phyloP scores from a whole-genome alignment of 2,113 vertebrate genomes.

The Nothocercus julius region DNA sequence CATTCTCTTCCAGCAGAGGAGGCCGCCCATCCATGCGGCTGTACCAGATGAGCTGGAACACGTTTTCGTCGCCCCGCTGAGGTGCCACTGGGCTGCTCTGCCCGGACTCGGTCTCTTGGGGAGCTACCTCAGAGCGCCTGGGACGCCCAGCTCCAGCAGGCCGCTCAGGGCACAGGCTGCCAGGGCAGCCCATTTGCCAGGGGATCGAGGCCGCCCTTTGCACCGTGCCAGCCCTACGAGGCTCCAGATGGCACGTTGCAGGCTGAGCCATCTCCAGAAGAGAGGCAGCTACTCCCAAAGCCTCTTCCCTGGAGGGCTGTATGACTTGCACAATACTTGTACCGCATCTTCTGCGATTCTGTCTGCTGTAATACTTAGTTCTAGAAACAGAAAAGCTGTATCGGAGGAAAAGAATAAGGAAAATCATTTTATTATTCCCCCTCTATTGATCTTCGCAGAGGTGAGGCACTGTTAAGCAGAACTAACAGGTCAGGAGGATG shows the following conservation, averaged over 20 bases:
- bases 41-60: neutral
- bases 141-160: neutral
- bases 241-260: accelerated
- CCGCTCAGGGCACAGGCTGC: neutral
- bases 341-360: neutral
- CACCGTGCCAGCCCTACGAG: neutral
- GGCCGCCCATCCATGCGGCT: neutral
- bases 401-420: neutral
- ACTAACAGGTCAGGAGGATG: neutral
- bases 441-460: neutral
- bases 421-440: neutral
- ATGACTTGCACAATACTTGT: neutral
- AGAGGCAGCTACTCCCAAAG: neutral
- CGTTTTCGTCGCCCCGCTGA: neutral
- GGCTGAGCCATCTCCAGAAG: neutral
- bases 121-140: neutral
- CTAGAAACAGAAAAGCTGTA: accelerated
- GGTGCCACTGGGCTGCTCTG: neutral
- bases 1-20: neutral
- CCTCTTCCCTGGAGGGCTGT: neutral
- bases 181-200: neutral
- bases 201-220: accelerated
- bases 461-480: neutral
- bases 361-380: neutral
- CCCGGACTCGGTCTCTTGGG: neutral